Evolutionary conservation across 2,113 vertebrate species (phyloP), one percentile per base, ranked within the genome.

Genomic region (Pao palembangensis): DNA sequence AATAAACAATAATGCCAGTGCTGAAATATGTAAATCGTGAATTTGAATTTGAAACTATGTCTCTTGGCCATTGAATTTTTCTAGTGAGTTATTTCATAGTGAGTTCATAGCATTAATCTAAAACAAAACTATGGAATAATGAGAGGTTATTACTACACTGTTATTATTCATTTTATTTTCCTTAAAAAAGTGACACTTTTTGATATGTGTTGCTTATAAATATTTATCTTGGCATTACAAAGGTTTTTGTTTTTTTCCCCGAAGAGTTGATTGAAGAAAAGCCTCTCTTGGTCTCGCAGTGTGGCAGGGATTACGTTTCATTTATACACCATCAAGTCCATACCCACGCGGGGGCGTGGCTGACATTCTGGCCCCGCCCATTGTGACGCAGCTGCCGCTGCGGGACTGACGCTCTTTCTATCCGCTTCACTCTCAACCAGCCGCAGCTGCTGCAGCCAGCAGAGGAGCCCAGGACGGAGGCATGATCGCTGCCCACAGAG

Each of bases 401-500:
- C 57, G 58, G 69, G 75, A 55, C 69, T 65, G 60, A 38, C 50
- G 55, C 82, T 69, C 71, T 50, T 60, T 62, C 79, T 43, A 71
- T 59, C 59, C 69, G 61, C 73, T 66, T 11, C 51, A 64, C 67
- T 61, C 65, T 44, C 52, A 57, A 21, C n/a, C 75, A 80, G 70
- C 18, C 78, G 76, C 81, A 78, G 76, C 73, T 72, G 74, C 66
- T 53, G 74, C 71, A 43, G 73, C 15, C 51, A 17, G 25, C 16
- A 54, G 21, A 51, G 14, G 20, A 25, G 56, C 28, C 71, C 51
- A 23, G 67, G 47, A 5, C 50, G 64, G 49, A 75, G 69, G 76
- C 51, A 21, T 54, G 81, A 58, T 69, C 56, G 49, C 79, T 58
- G 71, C 72, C 63, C 67, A 71, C 75, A 75, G 67, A 64, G 79